A percentile compares a stretch with the other conserved stretches of the same genome.
These are phyloP conservation scores for Cheirogaleus major DNA, from an alignment of 2,797 vertebrate genomes.

Conservation along the genomic window DNA sequence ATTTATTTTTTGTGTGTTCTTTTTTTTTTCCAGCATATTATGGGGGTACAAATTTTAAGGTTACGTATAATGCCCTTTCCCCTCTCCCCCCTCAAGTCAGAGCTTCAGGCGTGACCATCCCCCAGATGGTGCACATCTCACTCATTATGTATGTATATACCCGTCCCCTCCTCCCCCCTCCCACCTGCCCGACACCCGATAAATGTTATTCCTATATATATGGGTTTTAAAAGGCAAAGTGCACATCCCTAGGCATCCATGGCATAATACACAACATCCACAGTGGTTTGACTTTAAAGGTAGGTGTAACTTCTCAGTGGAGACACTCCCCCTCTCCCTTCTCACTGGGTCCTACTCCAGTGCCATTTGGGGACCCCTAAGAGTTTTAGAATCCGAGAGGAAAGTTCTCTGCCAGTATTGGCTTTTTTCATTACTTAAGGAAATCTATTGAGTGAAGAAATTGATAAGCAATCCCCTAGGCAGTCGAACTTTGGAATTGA, in stretches of 20 bases:
- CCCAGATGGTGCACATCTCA: too few relatives aligned
- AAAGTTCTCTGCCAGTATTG: not conserved
- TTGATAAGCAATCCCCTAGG: not conserved
- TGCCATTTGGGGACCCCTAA: not conserved
- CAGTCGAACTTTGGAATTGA: not conserved
- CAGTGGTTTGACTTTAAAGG: not conserved
- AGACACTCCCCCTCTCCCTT: not conserved
- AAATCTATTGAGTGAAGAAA: constrained; percentile 28
- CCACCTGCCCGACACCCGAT: too few relatives aligned
- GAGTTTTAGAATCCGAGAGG: not conserved
- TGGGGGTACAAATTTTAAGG: too few relatives aligned
- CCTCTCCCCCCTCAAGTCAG: too few relatives aligned
- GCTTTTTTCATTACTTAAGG: not conserved
- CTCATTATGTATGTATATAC: too few relatives aligned
- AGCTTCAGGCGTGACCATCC: too few relatives aligned
- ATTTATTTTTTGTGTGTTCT: too few relatives aligned
- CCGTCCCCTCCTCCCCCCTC: too few relatives aligned
- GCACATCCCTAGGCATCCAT: not conserved
- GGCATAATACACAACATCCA: not conserved
- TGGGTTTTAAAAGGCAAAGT: not conserved
- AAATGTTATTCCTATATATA: not conserved
- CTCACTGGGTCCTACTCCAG: not conserved
- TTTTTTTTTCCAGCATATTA: too few relatives aligned
- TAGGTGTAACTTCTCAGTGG: not conserved
- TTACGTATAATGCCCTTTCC: too few relatives aligned